These are phyloP conservation scores for Xiphias gladius DNA, from an alignment of 2,113 vertebrate species.

Conservation along the genomic window DNA sequence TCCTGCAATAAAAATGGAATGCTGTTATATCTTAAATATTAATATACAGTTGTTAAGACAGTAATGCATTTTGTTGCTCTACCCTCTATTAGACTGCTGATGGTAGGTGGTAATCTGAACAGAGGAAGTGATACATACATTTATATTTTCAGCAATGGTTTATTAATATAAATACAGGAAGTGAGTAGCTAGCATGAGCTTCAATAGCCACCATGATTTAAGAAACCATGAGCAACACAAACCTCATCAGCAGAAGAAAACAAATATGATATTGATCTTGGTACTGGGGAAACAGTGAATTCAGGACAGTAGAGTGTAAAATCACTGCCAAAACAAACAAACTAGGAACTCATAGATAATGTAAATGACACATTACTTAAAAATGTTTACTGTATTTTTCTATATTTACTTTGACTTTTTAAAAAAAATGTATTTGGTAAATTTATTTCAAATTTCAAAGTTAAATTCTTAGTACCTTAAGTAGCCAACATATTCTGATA, in stretches of 20 bases:
- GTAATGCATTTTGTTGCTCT: constrained; percentile 19
- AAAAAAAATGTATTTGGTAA: neutral
- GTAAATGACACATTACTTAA: neutral
- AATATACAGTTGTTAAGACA: neutral
- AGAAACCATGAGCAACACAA: neutral
- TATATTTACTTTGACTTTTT: neutral
- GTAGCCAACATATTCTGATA: neutral
- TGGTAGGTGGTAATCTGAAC: neutral
- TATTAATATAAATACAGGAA: constrained; percentile 25
- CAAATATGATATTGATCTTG: neutral
- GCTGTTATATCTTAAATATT: constrained; percentile 3
- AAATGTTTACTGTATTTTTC: neutral
- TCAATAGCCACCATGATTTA: neutral
- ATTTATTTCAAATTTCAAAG: neutral
- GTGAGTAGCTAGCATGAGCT: neutral
- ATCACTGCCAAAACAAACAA: neutral
- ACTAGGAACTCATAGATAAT: neutral
- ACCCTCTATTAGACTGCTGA: neutral
- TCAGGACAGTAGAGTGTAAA: neutral
- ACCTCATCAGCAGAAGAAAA: neutral
- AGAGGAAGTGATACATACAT: constrained; percentile 4
- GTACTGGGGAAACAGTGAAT: neutral
- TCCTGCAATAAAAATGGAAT: constrained; percentile 49
- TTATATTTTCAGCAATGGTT: neutral
- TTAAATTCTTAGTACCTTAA: neutral